Conservation (phyloP, 2,888 invertebrate genomes). For the Candidula unifasciata region DNA sequence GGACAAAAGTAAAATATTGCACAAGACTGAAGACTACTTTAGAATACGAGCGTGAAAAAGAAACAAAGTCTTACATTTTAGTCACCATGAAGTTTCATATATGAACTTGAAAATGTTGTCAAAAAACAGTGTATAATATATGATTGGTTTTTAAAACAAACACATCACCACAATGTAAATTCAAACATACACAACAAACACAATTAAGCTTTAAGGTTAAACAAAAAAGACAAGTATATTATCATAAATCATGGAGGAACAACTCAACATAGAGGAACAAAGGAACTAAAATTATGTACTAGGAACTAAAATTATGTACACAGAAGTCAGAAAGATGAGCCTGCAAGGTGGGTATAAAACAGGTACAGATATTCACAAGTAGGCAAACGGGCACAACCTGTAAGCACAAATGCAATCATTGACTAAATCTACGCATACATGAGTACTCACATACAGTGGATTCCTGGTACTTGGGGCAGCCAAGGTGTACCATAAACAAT, state of each 20-base stretch:
- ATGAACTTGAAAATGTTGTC: neutral
- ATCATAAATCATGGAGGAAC: conserved; percentile 13
- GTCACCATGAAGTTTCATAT: neutral
- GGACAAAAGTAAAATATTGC: conserved; percentile 22
- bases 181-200: neutral
- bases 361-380: neutral
- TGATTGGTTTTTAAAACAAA: neutral
- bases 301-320: neutral
- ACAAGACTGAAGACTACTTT: conserved; percentile 16
- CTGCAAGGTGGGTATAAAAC: neutral
- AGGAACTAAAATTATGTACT: neutral
- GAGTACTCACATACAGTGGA: too few relatives aligned
- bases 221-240: neutral
- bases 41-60: neutral
- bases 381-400: neutral
- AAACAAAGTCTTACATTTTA: neutral
- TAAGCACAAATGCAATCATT: too few relatives aligned
- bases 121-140: conserved; percentile 9
- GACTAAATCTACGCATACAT: too few relatives aligned
- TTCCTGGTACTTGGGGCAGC: too few relatives aligned
- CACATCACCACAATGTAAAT: neutral
- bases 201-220: neutral
- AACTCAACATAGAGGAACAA: neutral
- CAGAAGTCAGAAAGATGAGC: neutral
- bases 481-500: too few relatives aligned